Percentiles rank a stretch among this genome's conserved stretches.
phyloP scores from a whole-genome alignment of 2,113 vertebrate species.

The Sinocyclocheilus anshuiensis region DNA sequence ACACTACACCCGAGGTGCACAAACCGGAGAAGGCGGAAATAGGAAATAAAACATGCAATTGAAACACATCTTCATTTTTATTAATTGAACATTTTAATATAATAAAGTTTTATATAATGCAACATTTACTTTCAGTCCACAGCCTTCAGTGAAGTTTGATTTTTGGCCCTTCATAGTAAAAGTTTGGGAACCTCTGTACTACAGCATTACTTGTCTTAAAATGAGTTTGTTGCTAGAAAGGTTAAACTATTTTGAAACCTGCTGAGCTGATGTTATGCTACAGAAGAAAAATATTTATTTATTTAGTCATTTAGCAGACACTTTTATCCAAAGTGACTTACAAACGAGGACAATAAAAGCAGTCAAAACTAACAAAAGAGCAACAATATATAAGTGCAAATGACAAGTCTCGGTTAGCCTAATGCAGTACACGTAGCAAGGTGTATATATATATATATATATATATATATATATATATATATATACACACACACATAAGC shows the following conservation, averaged over 20 bases:
- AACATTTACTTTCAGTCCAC: neutral
- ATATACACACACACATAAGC: no score
- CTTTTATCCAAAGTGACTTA: no score
- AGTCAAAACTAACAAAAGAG: no score
- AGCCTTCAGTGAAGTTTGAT: neutral
- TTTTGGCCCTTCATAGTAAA: neutral
- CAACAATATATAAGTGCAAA: no score
- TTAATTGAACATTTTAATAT: no score
- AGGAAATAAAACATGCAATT: neutral
- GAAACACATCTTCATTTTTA: neutral
- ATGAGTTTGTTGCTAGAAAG: neutral
- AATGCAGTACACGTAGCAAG: no score
- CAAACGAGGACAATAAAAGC: no score
- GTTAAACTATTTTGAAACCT: neutral
- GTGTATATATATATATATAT: no score
- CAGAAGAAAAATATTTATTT: neutral
- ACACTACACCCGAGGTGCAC: neutral
- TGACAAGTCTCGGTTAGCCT: no score
- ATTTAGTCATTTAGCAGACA: no score
- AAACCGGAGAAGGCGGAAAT: neutral
- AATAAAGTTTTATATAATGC: neutral
- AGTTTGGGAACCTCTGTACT: neutral
- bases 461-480: no score
- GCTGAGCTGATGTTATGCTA: neutral
- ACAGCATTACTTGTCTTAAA: neutral